phyloP scores from a whole-genome alignment of 2,888 invertebrate genomes.

The Hypsopygia costalis region DNA sequence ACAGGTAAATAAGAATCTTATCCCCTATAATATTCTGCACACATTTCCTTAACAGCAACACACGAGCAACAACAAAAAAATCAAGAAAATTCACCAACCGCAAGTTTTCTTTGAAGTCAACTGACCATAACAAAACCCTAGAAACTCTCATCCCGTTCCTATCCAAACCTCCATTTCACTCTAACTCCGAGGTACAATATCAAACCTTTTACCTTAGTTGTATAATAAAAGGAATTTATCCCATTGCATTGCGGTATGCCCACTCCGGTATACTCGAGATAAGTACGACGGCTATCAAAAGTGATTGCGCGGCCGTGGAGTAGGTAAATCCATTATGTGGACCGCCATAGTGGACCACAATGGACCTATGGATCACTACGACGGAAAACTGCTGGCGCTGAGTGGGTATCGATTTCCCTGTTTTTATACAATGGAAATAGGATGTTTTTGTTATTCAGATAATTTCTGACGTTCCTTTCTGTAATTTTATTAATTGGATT shows the following conservation, averaged over 20 bases:
- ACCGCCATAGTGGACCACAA: conserved; percentile 11
- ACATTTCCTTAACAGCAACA: too few relatives aligned
- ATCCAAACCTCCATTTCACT: too few relatives aligned
- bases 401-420: conserved; percentile 7
- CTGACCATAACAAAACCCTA: too few relatives aligned
- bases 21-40: too few relatives aligned
- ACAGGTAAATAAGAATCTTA: too few relatives aligned
- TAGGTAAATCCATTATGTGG: conserved; percentile 16
- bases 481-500: too few relatives aligned
- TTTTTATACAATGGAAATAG: conserved; percentile 3
- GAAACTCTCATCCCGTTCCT: too few relatives aligned
- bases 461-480: too few relatives aligned
- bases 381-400: background rate
- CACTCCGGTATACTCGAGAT: conserved; percentile 9
- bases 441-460: too few relatives aligned
- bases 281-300: conserved; percentile 17
- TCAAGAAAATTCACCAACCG: too few relatives aligned
- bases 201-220: conserved; percentile 9
- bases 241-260: conserved; percentile 17
- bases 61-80: too few relatives aligned
- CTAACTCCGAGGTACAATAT: background rate
- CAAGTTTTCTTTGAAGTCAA: too few relatives aligned
- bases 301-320: conserved; percentile 14
- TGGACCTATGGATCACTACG: conserved; percentile 7
- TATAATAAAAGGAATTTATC: conserved; percentile 15